These are phyloP conservation scores for Barbus barbus DNA, from an alignment of 2,113 vertebrate species.

Conservation along the genomic window DNA sequence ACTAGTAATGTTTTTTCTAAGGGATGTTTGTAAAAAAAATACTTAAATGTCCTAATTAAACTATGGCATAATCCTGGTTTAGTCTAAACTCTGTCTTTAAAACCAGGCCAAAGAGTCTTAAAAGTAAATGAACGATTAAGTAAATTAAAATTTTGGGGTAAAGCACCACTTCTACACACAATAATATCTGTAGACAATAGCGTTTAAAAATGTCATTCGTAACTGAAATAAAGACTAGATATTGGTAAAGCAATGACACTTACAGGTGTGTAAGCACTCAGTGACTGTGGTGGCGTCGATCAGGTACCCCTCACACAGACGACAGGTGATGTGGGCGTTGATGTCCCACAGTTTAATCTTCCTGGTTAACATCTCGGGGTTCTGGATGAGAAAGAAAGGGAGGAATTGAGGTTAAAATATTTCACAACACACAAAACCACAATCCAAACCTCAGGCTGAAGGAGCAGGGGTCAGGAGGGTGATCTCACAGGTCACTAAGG, in stretches of 20 bases:
- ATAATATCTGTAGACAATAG: background rate
- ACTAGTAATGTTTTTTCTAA: no score
- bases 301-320: slow-evolving; percentile 96
- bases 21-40: no score
- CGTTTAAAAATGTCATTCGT: background rate
- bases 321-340: slow-evolving; percentile 99
- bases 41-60: no score
- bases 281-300: slow-evolving; percentile 99
- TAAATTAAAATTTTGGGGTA: background rate
- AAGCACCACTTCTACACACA: background rate
- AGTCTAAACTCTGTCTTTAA: no score
- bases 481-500: background rate
- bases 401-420: background rate
- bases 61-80: no score
- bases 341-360: slow-evolving; percentile 99
- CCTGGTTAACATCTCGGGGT: slow-evolving; percentile 98
- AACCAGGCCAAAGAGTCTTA: no score
- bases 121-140: no score
- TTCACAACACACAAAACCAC: background rate
- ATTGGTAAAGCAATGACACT: slow-evolving; percentile 63
- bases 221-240: background rate
- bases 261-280: slow-evolving; percentile 98
- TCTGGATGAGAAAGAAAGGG: slow-evolving; percentile 67
- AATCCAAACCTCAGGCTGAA: background rate
- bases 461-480: background rate